Conservation (phyloP, 2,797 vertebrate genomes). For the Fistularia commersonii region DNA sequence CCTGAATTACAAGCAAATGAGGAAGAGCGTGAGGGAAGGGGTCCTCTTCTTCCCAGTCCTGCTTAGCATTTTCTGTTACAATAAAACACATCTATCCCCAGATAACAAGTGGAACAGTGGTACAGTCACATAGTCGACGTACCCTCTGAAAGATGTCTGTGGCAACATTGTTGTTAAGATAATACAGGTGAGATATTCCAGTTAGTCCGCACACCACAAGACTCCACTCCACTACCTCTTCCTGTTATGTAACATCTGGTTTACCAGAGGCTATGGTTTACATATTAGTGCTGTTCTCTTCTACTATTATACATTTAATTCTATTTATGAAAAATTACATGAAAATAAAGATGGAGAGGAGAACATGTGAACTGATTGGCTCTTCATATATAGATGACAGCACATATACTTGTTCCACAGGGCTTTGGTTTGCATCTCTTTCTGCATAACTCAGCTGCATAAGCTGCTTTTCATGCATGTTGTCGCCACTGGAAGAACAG, state of each 20-base stretch:
- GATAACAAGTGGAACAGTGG: slow-evolving; percentile 50
- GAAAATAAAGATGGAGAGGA: too few relatives aligned
- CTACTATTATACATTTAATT: background rate
- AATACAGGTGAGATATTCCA: slow-evolving; percentile 20
- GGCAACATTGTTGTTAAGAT: slow-evolving; percentile 36
- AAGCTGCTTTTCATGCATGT: slow-evolving; percentile 42
- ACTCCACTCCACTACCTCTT: slow-evolving; percentile 3
- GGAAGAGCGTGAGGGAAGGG: slow-evolving; percentile 13
- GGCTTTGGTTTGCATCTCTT: slow-evolving; percentile 17
- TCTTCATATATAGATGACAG: too few relatives aligned
- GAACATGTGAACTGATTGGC: too few relatives aligned
- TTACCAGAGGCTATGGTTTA: background rate
- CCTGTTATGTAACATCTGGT: background rate
- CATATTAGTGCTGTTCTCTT: background rate
- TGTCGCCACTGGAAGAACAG: slow-evolving; percentile 33
- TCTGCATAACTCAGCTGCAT: slow-evolving; percentile 22
- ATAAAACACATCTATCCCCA: slow-evolving; percentile 30
- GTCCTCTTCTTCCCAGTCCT: slow-evolving; percentile 24
- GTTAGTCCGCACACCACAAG: slow-evolving; percentile 12
- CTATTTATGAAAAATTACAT: too few relatives aligned
- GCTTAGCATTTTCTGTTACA: slow-evolving; percentile 38
- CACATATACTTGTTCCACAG: slow-evolving; percentile 8
- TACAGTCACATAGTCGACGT: slow-evolving; percentile 17
- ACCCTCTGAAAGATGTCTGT: slow-evolving; percentile 15
- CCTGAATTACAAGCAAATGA: slow-evolving; percentile 34